These are phyloP conservation scores for Parambassis ranga DNA, from an alignment of 2,797 vertebrate species.

Conservation along the genomic window DNA sequence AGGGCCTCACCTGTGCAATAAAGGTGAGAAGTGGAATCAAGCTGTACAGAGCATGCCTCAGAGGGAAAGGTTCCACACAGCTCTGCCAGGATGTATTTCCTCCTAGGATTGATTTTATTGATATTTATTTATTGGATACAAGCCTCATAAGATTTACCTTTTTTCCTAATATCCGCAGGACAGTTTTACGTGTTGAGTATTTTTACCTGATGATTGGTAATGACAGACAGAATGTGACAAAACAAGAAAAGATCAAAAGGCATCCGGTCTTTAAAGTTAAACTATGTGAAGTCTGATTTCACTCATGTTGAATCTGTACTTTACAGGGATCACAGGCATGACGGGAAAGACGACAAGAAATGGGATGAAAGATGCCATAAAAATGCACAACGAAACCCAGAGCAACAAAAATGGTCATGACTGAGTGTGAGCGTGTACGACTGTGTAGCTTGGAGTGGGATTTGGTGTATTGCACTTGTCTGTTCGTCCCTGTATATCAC, in stretches of 20 bases:
- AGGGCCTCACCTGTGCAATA: slow-evolving; percentile 81
- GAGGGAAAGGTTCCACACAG: background rate
- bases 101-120: too few relatives aligned
- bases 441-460: background rate
- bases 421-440: background rate
- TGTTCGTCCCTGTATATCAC: slow-evolving; percentile 46
- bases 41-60: background rate
- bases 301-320: slow-evolving; percentile 2
- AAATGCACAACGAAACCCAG: slow-evolving; percentile 25
- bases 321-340: slow-evolving; percentile 63
- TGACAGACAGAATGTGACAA: too few relatives aligned
- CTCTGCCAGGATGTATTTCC: background rate
- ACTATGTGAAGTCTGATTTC: background rate
- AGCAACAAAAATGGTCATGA: background rate
- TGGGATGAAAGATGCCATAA: slow-evolving; percentile 6
- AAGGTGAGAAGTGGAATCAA: slow-evolving; percentile 66
- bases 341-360: slow-evolving; percentile 7
- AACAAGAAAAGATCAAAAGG: too few relatives aligned
- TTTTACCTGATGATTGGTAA: too few relatives aligned
- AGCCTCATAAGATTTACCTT: fast-evolving
- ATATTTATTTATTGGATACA: background rate
- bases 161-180: too few relatives aligned
- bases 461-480: slow-evolving; percentile 63
- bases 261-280: background rate
- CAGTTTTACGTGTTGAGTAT: too few relatives aligned